phyloP scores from a whole-genome alignment of 2,797 vertebrate species.

The Bradypus variegatus region DNA sequence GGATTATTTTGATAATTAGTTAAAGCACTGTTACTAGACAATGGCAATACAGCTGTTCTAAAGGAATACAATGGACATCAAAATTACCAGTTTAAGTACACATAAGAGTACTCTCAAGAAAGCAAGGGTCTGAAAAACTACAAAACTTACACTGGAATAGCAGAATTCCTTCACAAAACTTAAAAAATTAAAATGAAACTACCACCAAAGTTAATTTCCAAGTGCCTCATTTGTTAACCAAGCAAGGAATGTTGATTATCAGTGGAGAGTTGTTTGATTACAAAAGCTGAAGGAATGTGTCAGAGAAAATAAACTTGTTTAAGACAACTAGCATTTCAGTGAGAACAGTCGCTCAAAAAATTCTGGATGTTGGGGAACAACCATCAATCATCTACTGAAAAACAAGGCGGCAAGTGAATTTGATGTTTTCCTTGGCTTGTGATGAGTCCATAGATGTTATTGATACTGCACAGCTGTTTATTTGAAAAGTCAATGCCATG shows the following conservation, averaged over 20 bases:
- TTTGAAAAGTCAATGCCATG: not conserved
- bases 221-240: not conserved
- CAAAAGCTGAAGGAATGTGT: not conserved
- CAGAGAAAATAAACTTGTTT: not conserved
- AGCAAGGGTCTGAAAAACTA: not conserved
- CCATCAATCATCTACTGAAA: not conserved
- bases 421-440: not conserved
- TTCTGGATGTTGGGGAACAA: not conserved
- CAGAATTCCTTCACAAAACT: not conserved
- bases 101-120: not conserved
- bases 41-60: not conserved
- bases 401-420: not conserved
- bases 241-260: not conserved
- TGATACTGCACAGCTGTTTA: not conserved
- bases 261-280: not conserved
- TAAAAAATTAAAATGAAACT: not conserved
- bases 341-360: not conserved
- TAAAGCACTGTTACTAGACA: not conserved
- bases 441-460: not conserved
- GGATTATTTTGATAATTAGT: not conserved
- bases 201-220: not conserved
- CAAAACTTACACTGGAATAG: not conserved
- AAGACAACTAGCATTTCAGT: not conserved
- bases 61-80: not conserved
- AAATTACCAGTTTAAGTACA: not conserved